A percentile compares a stretch with the other conserved stretches of the same genome.
These are phyloP conservation scores for Slavum lentiscoides DNA, from an alignment of 2,888 invertebrate genomes.

Conservation along the genomic window DNA sequence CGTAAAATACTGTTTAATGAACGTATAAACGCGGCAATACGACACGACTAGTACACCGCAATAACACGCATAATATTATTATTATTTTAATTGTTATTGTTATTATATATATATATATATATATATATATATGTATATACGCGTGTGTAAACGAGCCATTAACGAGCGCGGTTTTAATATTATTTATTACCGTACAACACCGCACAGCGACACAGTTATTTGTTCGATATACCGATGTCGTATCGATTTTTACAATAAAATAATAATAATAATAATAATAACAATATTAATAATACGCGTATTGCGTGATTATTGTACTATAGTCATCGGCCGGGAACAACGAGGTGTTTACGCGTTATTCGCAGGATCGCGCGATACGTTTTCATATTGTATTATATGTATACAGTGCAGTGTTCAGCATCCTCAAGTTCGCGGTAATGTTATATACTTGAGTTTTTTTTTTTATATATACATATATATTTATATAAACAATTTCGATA, in stretches of 20 bases:
- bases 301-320: too few species aligned
- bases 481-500: conserved; percentile 19
- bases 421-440: conserved; percentile 35
- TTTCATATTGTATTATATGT: neutral
- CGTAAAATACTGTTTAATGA: too few species aligned
- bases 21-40: too few species aligned
- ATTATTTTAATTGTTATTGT: too few species aligned
- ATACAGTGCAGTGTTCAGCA: conserved; percentile 20
- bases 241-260: conserved; percentile 4
- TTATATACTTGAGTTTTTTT: neutral
- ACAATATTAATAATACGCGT: too few species aligned
- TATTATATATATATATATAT: too few species aligned
- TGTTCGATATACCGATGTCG: neutral
- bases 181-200: neutral
- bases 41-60: too few species aligned
- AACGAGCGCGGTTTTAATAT: conserved; percentile 9
- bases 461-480: too few species aligned
- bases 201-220: neutral
- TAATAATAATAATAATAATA: neutral
- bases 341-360: neutral
- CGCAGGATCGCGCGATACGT: neutral
- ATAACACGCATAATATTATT: neutral
- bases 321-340: neutral
- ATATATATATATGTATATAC: too few species aligned
- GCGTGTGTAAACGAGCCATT: conserved; percentile 12